Conservation (phyloP, 2,113 vertebrate genomes). For the Clarias batrachus region DNA sequence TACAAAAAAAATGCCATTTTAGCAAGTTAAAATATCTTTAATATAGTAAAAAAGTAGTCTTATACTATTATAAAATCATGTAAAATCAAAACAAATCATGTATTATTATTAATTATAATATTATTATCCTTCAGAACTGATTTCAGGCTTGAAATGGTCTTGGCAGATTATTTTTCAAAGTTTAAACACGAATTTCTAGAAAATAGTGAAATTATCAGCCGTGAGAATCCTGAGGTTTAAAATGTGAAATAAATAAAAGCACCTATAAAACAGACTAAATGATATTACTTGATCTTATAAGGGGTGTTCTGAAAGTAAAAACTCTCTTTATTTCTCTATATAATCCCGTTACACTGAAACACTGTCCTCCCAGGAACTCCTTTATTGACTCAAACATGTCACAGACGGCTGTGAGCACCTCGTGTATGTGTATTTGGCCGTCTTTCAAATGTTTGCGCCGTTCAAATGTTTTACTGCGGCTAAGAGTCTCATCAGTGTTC, state of each 20-base stretch:
- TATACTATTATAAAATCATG: background rate
- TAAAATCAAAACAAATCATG: background rate
- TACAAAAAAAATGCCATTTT: background rate
- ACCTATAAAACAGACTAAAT: background rate
- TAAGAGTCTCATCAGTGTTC: too few relatives aligned
- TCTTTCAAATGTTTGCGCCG: too few relatives aligned
- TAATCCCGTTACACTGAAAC: too few relatives aligned
- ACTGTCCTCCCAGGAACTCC: too few relatives aligned
- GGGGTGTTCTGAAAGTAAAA: too few relatives aligned
- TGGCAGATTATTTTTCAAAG: background rate
- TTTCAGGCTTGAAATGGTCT: background rate
- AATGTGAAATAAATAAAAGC: background rate
- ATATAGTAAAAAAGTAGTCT: background rate
- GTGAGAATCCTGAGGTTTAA: background rate
- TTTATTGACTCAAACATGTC: too few relatives aligned
- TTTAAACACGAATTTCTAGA: background rate
- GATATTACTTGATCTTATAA: background rate
- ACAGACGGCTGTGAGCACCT: too few relatives aligned
- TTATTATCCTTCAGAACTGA: background rate
- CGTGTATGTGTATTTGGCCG: too few relatives aligned
- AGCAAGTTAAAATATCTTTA: too few relatives aligned
- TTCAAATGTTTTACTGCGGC: too few relatives aligned
- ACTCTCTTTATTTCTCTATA: too few relatives aligned
- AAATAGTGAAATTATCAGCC: background rate
- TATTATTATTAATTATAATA: background rate